Base-by-base conservation (phyloP, 2,888 invertebrate species). In the Stictocephala bisonia region DNA sequence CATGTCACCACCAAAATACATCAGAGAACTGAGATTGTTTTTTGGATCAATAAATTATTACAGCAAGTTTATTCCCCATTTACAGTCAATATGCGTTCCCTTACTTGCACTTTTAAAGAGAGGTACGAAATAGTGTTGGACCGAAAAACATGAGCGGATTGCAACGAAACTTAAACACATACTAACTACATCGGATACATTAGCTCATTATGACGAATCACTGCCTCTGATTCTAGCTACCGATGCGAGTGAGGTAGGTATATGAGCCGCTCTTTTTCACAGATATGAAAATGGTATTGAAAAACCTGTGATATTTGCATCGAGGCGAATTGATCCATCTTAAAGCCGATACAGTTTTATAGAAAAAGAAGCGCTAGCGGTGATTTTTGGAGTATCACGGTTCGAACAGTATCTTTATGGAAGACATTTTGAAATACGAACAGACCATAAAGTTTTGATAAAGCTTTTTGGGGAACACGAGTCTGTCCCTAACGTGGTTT, bases 241-340 rank as follows among this genome's bases (percentile, higher is more conserved):
- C 27, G 68, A 68, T 27, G 68, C 68, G 3, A 50, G 27, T 48
- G 50, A 68, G 27, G 24, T 41, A 18, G 71, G 67, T 29, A 13
- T 71, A 13, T 64, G 71, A 41, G 64, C 64, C 26, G 71, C 26
- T 4, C 60, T 71, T 20, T 26, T 44, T 20, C 71, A 60, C 13
- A 50, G 24, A 2, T 71, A 66, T 31, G 3, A 22, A 1, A 35
- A 72, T 31, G 66, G 51, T 7, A 48, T 24, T 18, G 72, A 72
- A 11, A 72, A 50, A 68, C 68, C 68, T 18, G 2, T 68, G 18
- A 48, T 22, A n/a, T 68, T 27, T 68, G 48, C 48, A 15, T 50
- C 27, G 6, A 48, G 48, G 9, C 29, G 27, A n/a, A 0, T 68
- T 1, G 29, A 48, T 11, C 2, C 15, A 29, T 26, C 26, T 11